phyloP scores from a whole-genome alignment of 2,888 invertebrate genomes.

The Rotaria macrura region DNA sequence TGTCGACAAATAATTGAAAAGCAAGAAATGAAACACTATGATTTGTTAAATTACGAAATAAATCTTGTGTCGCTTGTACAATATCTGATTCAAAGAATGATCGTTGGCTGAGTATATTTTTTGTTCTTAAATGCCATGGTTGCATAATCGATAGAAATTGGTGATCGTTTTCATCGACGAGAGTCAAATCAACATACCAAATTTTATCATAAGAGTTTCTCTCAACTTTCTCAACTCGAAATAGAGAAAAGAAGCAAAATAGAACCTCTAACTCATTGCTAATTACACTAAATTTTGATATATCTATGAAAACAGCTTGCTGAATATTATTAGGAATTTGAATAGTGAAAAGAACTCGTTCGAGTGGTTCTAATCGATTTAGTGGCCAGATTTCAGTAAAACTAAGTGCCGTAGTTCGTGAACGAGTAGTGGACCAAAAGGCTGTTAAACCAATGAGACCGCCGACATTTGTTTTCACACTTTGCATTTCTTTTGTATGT shows the following conservation, averaged over 20 bases:
- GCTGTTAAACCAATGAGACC: not conserved
- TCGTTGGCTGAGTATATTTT: not conserved
- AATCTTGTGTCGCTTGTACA: not conserved
- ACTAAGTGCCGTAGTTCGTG: not conserved
- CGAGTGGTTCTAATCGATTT: not conserved
- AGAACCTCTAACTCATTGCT: not conserved
- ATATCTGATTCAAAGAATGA: not conserved
- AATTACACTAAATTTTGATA: not conserved
- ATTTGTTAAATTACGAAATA: not conserved
- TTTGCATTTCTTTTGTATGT: not conserved
- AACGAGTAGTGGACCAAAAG: not conserved
- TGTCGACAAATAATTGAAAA: not conserved
- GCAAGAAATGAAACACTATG: not conserved
- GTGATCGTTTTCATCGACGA: not conserved
- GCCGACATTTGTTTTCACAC: not conserved
- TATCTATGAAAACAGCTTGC: not conserved
- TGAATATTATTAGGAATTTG: not conserved
- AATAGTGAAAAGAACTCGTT: not conserved
- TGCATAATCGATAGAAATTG: not conserved
- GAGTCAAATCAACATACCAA: not conserved
- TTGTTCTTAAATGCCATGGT: not conserved
- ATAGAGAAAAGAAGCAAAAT: not conserved
- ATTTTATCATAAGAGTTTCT: not conserved
- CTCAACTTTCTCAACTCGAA: not conserved
- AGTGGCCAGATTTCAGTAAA: not conserved